A percentile compares a stretch with the other conserved stretches of the same genome.
Evolutionary conservation across 2,888 invertebrate genomes (phyloP).

Genomic region (Drosophila planitibia): DNA sequence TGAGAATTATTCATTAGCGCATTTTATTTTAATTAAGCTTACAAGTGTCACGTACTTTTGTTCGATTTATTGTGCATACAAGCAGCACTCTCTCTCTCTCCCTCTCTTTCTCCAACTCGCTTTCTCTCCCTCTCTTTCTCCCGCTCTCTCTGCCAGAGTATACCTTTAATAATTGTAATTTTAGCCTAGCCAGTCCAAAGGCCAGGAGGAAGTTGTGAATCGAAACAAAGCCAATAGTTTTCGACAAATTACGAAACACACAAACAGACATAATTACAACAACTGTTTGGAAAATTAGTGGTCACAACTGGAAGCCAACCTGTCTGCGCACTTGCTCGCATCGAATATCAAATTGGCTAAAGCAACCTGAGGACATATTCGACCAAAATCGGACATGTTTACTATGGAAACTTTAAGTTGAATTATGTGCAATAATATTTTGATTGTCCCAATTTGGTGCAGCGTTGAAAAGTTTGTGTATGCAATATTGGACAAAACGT

Average conservation of each 20-base stretch:
- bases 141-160: neutral
- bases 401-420: constrained; percentile 50
- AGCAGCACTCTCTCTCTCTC: constrained; percentile 7
- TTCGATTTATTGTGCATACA: constrained; percentile 64
- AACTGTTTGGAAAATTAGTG: constrained; percentile 27
- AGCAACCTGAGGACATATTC: constrained; percentile 27
- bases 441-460: constrained; percentile 17
- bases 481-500: constrained; percentile 1
- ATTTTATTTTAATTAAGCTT: constrained; percentile 72
- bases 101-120: neutral
- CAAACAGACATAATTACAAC: constrained; percentile 7
- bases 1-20: constrained; percentile 52
- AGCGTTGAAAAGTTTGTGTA: constrained; percentile 33
- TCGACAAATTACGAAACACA: constrained; percentile 47
- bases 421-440: constrained; percentile 60
- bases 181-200: constrained; percentile 28
- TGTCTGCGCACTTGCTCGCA: constrained; percentile 11
- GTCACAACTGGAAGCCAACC: constrained; percentile 38
- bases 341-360: constrained; percentile 31
- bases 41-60: constrained; percentile 63
- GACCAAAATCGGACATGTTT: constrained; percentile 45
- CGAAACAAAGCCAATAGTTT: constrained; percentile 53
- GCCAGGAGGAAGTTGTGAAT: constrained; percentile 44
- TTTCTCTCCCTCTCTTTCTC: neutral
- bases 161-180: constrained; percentile 14